Conservation (phyloP, 2,888 invertebrate genomes). For the Marronus borbonicus region DNA sequence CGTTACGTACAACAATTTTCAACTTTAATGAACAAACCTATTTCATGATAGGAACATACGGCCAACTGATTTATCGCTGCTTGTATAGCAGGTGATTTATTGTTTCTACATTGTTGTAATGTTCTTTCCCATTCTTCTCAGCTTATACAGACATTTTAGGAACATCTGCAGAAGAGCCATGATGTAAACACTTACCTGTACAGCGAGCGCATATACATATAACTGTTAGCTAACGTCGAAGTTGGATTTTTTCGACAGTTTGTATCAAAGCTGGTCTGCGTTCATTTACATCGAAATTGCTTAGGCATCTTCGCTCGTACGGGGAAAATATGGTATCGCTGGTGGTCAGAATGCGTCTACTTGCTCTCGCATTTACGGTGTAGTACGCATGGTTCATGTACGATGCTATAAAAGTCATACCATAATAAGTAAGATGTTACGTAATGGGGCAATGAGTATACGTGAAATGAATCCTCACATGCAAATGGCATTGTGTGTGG, state of each 20-base stretch:
- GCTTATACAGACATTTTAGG: constrained; percentile 32
- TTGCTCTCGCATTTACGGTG: background rate
- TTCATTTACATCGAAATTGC: constrained; percentile 13
- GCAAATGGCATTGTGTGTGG: background rate
- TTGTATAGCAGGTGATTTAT: constrained; percentile 43
- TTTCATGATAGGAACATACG: constrained; percentile 41
- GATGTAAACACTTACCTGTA: constrained; percentile 3
- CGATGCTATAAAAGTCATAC: background rate
- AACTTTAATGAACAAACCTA: constrained; percentile 40
- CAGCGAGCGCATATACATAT: constrained; percentile 19
- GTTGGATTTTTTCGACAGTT: constrained; percentile 12
- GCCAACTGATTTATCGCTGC: constrained; percentile 38
- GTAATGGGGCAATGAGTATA: background rate
- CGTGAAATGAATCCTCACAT: background rate
- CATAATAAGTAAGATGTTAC: constrained; percentile 23
- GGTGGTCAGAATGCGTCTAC: background rate
- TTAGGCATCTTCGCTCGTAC: constrained; percentile 13
- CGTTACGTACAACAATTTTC: constrained; percentile 4
- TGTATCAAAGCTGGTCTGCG: constrained; percentile 27
- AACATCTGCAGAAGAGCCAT: constrained; percentile 40
- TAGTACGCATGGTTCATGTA: background rate
- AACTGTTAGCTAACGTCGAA: constrained; percentile 39
- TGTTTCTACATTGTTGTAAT: constrained; percentile 42
- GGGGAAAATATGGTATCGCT: background rate
- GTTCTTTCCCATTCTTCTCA: constrained; percentile 20